Evolutionary conservation across 2,888 invertebrate species (phyloP), one percentile per base, ranked within the genome.

Genomic region (Synergus umbraculus): DNA sequence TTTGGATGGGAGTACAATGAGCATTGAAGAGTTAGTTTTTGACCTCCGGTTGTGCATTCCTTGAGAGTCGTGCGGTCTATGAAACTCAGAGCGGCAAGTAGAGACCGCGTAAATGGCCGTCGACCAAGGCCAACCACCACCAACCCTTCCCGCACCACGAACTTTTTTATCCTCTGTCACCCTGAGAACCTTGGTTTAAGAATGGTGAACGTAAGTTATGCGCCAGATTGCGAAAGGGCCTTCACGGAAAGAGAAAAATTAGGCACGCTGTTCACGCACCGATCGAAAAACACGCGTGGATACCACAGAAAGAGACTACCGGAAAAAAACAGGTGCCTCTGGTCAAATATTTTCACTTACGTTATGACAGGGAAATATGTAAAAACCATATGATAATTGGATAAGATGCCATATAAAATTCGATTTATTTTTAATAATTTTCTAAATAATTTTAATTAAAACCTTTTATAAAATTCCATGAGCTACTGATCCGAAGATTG

Each of bases 81-180:
- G 54, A 77, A 78, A 29, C 46, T 22, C 37, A 77, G 65, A 49
- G 64, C 22, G 65, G 46, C 60, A 46, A 77, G 77, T 79, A 79
- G 73, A 79, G 63, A 67, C 79, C 78, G 79, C 77, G 81, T 78
- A 84, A 84, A 82, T 80, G 81, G 84, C 80, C 80, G 73, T 64
- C 64, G 81, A 37, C 76, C 84, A 83, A 84, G 83, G 83, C 83
- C 81, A 83, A 78, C 60, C 80, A 10, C 60, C 76, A 69, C 76
- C 82, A 84, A 84, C 84, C 84, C 84, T 84, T 84, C 84, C 77
- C 58, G 18, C 64, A 49, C 76, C 73, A 60, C 63, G 49, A 22
- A 49, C 78, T 82, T 82, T 83, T 81, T 83, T 82, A 82, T 82
- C 77, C 78, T 76, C 78, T 80, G 83, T 83, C 82, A 82, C 78